Evolutionary conservation across 2,797 vertebrate genomes (phyloP).

Genomic region (Luscinia megarhynchos): DNA sequence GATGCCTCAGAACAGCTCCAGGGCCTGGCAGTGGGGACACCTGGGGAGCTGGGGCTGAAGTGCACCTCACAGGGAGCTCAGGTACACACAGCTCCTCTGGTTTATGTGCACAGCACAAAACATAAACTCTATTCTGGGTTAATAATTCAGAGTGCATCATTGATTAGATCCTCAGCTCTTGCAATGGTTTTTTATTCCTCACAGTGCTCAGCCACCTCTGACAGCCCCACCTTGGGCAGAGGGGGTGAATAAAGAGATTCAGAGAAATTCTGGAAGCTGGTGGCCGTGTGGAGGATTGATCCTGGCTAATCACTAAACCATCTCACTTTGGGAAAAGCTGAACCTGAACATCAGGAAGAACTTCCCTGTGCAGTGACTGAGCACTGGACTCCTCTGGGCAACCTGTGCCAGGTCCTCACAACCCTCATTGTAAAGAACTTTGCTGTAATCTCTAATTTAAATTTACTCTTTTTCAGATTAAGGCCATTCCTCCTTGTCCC

Average conservation of each 20-base stretch:
- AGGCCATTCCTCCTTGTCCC: not conserved
- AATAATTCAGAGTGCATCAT: not conserved
- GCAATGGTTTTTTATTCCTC: not conserved
- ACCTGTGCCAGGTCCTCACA: not conserved
- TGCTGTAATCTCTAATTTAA: accelerated
- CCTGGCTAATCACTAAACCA: not conserved
- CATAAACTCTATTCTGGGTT: not conserved
- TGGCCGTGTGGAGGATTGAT: not conserved
- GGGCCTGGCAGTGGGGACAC: not conserved
- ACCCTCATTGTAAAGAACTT: not conserved
- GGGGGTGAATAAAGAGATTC: not conserved
- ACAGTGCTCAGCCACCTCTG: not conserved
- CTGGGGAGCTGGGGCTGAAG: not conserved
- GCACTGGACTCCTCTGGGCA: not conserved
- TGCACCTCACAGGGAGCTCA: not conserved
- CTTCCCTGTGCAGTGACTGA: not conserved
- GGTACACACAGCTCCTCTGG: not conserved
- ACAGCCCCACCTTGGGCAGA: not conserved
- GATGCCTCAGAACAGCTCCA: not conserved
- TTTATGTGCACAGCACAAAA: not conserved
- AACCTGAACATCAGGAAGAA: not conserved
- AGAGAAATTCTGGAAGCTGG: not conserved
- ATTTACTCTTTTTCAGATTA: not conserved
- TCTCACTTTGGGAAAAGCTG: not conserved
- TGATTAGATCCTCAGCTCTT: not conserved